Conservation (phyloP, 2,888 invertebrate genomes). For the Idaea dimidiata region DNA sequence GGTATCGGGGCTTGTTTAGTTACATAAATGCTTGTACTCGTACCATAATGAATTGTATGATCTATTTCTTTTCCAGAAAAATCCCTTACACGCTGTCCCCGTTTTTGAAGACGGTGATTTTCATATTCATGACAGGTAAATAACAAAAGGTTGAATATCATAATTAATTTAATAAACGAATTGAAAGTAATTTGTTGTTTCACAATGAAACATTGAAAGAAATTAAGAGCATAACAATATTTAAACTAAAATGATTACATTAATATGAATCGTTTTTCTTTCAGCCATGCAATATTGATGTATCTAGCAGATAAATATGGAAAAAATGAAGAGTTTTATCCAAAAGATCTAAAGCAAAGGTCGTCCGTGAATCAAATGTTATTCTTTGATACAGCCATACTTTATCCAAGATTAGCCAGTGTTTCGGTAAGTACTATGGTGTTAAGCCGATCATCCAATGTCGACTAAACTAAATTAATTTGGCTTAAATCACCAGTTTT, state of each 20-base stretch:
- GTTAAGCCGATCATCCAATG: too few relatives aligned
- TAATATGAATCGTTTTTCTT: conserved; percentile 9
- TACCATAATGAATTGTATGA: background rate
- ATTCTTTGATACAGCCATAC: background rate
- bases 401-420: background rate
- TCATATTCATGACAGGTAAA: conserved; percentile 32
- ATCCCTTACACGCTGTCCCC: conserved; percentile 74
- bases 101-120: conserved; percentile 69
- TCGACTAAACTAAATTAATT: too few relatives aligned
- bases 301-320: conserved; percentile 70
- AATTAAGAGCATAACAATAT: too few relatives aligned
- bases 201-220: too few relatives aligned
- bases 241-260: background rate
- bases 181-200: too few relatives aligned
- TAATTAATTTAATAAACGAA: too few relatives aligned
- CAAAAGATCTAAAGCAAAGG: conserved; percentile 49
- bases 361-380: conserved; percentile 5
- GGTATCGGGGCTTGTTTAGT: too few relatives aligned
- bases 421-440: background rate
- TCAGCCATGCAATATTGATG: conserved; percentile 59
- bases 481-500: too few relatives aligned
- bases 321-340: conserved; percentile 69
- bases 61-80: conserved; percentile 50
- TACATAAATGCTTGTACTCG: background rate
- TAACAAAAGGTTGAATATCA: background rate